Conservation (phyloP, 1,140 invertebrate species). For the Conus betulinus region DNA sequence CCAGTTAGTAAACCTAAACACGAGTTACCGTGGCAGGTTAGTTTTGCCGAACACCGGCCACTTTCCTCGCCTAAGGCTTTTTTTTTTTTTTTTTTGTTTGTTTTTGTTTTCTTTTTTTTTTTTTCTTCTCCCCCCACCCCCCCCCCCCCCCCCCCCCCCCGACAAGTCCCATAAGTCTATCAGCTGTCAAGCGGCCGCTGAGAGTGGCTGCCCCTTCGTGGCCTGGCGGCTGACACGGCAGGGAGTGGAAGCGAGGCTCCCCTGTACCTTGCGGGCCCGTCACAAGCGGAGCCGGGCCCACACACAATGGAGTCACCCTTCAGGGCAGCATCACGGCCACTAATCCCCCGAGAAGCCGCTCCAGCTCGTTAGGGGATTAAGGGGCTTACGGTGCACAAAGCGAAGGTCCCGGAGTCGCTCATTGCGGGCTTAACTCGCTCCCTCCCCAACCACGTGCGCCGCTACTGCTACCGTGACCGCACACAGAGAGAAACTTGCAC, state of each 20-base stretch:
- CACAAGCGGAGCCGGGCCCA: not conserved
- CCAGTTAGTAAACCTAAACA: no score
- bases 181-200: not conserved
- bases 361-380: slow-evolving; percentile 6
- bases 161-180: slow-evolving; percentile 5
- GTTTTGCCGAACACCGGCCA: no score
- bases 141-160: no score
- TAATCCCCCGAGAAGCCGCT: not conserved
- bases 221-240: not conserved
- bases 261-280: not conserved
- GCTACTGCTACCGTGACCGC: not conserved
- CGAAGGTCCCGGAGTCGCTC: not conserved
- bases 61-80: no score
- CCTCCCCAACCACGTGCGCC: not conserved
- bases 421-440: not conserved
- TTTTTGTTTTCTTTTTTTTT: not conserved
- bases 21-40: no score
- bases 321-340: not conserved
- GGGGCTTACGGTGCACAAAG: slow-evolving; percentile 6
- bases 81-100: no score
- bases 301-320: not conserved
- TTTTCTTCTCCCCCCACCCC: not conserved
- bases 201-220: not conserved
- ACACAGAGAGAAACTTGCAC: not conserved
- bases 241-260: not conserved